Conservation (phyloP, 2,888 invertebrate genomes). For the Phaonia tiefii region DNA sequence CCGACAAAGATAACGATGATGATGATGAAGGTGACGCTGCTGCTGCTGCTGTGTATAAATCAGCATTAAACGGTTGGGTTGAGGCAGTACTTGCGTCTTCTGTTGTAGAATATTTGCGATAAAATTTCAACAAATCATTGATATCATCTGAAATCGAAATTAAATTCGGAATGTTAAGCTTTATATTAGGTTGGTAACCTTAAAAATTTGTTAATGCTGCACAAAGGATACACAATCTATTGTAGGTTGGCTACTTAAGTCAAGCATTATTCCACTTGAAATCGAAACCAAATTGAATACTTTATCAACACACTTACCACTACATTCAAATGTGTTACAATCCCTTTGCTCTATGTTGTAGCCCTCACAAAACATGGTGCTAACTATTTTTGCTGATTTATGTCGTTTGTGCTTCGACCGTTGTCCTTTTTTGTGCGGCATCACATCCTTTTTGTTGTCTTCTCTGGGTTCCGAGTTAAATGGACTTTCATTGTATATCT, state of each 20-base stretch:
- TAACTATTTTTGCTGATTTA: conserved; percentile 76
- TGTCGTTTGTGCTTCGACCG: conserved; percentile 70
- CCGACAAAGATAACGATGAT: conserved; percentile 45
- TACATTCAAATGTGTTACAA: conserved; percentile 80
- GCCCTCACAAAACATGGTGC: conserved; percentile 80
- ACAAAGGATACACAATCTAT: too few species aligned
- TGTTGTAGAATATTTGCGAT: conserved; percentile 75
- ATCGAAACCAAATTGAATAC: conserved; percentile 9
- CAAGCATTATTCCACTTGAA: neutral
- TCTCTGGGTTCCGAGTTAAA: conserved; percentile 26
- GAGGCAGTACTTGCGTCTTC: conserved; percentile 71
- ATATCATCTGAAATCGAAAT: conserved; percentile 76
- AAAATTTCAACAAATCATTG: conserved; percentile 79
- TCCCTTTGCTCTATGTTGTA: conserved; percentile 81
- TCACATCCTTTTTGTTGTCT: conserved; percentile 38
- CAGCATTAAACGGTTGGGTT: conserved; percentile 56
- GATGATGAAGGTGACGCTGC: conserved; percentile 33
- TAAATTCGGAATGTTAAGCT: too few species aligned
- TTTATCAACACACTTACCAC: conserved; percentile 75
- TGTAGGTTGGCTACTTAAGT: too few species aligned
- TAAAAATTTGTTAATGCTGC: too few species aligned
- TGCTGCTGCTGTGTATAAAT: conserved; percentile 54
- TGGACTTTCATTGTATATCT: conserved; percentile 57
- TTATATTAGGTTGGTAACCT: too few species aligned
- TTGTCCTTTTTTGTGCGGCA: conserved; percentile 44